These are phyloP conservation scores for Ceratotherium simum DNA, from an alignment of 2,113 vertebrate species.

Conservation along the genomic window DNA sequence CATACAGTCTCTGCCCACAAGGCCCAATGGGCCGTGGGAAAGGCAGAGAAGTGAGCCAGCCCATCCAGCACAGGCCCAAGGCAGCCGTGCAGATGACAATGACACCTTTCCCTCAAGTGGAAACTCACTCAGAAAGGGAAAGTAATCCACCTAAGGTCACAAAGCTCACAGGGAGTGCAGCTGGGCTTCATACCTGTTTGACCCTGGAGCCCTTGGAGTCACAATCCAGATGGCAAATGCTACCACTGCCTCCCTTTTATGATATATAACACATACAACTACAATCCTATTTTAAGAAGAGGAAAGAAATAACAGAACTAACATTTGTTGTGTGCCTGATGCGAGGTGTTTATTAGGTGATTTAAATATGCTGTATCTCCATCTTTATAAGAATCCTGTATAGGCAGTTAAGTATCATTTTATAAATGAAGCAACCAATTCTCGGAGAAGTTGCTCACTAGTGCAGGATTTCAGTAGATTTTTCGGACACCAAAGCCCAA, in stretches of 20 bases:
- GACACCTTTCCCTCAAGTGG: background rate
- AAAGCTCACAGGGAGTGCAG: background rate
- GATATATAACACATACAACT: background rate
- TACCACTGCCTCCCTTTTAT: background rate
- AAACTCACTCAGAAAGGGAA: background rate
- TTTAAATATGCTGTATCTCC: background rate
- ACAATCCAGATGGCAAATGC: background rate
- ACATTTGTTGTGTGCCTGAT: background rate
- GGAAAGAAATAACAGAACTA: background rate
- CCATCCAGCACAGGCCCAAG: background rate
- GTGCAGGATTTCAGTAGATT: background rate
- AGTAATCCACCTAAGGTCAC: background rate
- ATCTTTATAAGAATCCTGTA: background rate
- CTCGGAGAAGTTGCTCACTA: background rate
- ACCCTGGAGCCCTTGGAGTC: background rate
- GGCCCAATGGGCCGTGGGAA: rapidly evolving
- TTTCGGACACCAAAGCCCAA: background rate
- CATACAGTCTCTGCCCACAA: background rate
- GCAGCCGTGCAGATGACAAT: rapidly evolving
- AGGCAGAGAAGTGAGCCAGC: background rate
- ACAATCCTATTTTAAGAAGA: conserved; percentile 17
- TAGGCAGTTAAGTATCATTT: background rate
- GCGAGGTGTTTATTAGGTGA: background rate
- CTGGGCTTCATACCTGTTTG: background rate
- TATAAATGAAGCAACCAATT: background rate